A percentile compares a stretch with the other conserved stretches of the same genome.
Evolutionary conservation across 1,140 invertebrate genomes (phyloP).

Genomic region (Drosophila orosa): DNA sequence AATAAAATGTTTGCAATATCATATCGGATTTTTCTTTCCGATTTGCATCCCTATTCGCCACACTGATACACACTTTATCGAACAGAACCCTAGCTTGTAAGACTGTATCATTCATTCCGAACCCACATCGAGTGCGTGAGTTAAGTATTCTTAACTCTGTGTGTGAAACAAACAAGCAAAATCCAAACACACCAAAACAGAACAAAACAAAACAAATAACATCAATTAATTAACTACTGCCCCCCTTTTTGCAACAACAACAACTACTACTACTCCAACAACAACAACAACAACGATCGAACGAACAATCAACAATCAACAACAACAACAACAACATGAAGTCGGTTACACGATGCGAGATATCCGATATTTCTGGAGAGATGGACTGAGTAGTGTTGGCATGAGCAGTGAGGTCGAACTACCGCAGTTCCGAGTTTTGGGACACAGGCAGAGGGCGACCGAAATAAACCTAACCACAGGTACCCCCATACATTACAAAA

Average conservation of each 20-base stretch:
- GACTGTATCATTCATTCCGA: slow-evolving; percentile 30
- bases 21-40: not conserved
- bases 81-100: slow-evolving; percentile 24
- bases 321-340: slow-evolving; percentile 83
- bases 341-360: slow-evolving; percentile 99
- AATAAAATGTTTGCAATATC: not conserved
- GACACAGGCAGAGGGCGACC: slow-evolving; percentile 95
- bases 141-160: slow-evolving; percentile 40
- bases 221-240: slow-evolving; percentile 79
- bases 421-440: slow-evolving; percentile 97
- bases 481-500: slow-evolving; percentile 86
- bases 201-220: slow-evolving; percentile 56
- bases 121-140: slow-evolving; percentile 35
- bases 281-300: slow-evolving; percentile 34
- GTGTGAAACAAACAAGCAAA: slow-evolving; percentile 18
- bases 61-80: not conserved
- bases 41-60: not conserved
- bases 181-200: slow-evolving; percentile 43
- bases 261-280: slow-evolving; percentile 42
- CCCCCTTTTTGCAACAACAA: slow-evolving; percentile 72
- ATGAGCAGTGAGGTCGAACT: slow-evolving; percentile 96
- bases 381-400: slow-evolving; percentile 94
- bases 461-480: slow-evolving; percentile 97
- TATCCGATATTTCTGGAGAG: slow-evolving; percentile 98
- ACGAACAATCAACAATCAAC: slow-evolving; percentile 43